Conservation (phyloP, 2,113 vertebrate species). For the Cygnus atratus region DNA sequence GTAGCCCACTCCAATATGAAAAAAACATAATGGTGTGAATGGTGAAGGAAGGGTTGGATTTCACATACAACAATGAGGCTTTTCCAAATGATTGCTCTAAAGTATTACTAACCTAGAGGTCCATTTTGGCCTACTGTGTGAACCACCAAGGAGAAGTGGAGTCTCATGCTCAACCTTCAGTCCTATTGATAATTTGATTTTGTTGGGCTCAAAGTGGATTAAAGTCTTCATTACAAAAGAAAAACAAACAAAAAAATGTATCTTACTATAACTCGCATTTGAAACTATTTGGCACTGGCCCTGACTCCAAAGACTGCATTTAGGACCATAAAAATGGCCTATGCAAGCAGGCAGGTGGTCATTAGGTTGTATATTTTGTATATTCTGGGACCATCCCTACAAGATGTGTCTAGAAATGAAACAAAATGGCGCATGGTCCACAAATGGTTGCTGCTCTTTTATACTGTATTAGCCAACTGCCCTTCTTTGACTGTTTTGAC, state of each 20-base stretch:
- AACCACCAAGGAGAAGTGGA: constrained; percentile 65
- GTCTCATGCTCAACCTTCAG: constrained; percentile 60
- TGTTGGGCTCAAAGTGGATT: constrained; percentile 63
- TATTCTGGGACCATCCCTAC: constrained; percentile 81
- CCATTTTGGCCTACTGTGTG: constrained; percentile 51
- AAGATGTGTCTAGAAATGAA: constrained; percentile 75
- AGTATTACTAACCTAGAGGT: constrained; percentile 48
- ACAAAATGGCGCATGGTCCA: constrained; percentile 70
- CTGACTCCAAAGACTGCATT: constrained; percentile 84
- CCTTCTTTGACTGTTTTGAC: constrained; percentile 82
- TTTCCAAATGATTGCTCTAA: constrained; percentile 51
- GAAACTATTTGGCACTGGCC: constrained; percentile 77
- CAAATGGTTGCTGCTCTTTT: constrained; percentile 78
- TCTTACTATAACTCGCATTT: constrained; percentile 66
- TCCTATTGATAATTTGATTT: constrained; percentile 57
- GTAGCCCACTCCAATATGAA: constrained; percentile 47
- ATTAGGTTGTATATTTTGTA: constrained; percentile 84
- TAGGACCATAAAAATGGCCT: constrained; percentile 78
- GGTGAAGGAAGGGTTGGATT: constrained; percentile 64
- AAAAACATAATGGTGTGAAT: background rate
- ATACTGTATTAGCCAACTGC: constrained; percentile 73
- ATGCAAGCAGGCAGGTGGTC: constrained; percentile 78
- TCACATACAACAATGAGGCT: constrained; percentile 60
- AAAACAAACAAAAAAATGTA: constrained; percentile 9
- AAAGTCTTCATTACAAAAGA: constrained; percentile 57